These are phyloP conservation scores for Diprion similis DNA, from an alignment of 1,140 invertebrate species.

Conservation along the genomic window DNA sequence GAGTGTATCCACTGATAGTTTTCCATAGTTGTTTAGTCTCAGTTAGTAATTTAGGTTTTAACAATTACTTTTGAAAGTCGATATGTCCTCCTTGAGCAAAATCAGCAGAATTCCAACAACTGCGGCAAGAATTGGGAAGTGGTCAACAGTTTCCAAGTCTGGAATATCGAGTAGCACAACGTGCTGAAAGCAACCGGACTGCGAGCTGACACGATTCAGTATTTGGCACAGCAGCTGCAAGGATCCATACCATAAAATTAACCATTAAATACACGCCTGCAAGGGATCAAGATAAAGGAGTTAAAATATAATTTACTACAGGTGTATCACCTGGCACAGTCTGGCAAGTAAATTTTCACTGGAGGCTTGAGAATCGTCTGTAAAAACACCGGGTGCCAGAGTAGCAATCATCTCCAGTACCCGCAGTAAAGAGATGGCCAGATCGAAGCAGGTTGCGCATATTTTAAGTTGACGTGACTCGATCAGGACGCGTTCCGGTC, in stretches of 20 bases:
- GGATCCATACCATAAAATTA: background rate
- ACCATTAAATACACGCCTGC: too few relatives aligned
- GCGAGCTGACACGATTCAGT: slow-evolving; percentile 72
- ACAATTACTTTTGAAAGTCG: slow-evolving; percentile 41
- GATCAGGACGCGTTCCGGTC: slow-evolving; percentile 73
- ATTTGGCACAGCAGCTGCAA: slow-evolving; percentile 74
- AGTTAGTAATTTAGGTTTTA: slow-evolving; percentile 28
- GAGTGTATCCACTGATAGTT: background rate
- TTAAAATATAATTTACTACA: too few relatives aligned
- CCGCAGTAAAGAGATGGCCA: slow-evolving; percentile 73
- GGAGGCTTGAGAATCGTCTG: slow-evolving; percentile 64
- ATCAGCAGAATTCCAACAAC: slow-evolving; percentile 73
- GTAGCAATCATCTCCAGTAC: slow-evolving; percentile 82
- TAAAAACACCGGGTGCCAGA: slow-evolving; percentile 70
- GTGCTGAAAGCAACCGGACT: slow-evolving; percentile 74
- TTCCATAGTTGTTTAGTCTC: slow-evolving; percentile 36
- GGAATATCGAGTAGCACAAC: slow-evolving; percentile 73
- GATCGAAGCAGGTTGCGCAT: slow-evolving; percentile 83
- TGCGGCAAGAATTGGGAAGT: slow-evolving; percentile 76
- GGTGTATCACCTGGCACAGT: slow-evolving; percentile 67
- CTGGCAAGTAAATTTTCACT: slow-evolving; percentile 71
- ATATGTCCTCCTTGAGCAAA: slow-evolving; percentile 66
- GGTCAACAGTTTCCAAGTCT: slow-evolving; percentile 73
- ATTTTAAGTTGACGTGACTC: slow-evolving; percentile 83
- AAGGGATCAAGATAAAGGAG: too few relatives aligned